Percentiles rank a stretch among this genome's conserved stretches.
Evolutionary conservation across 2,113 vertebrate genomes (phyloP).

Genomic region (Phrynocephalus versicolor): DNA sequence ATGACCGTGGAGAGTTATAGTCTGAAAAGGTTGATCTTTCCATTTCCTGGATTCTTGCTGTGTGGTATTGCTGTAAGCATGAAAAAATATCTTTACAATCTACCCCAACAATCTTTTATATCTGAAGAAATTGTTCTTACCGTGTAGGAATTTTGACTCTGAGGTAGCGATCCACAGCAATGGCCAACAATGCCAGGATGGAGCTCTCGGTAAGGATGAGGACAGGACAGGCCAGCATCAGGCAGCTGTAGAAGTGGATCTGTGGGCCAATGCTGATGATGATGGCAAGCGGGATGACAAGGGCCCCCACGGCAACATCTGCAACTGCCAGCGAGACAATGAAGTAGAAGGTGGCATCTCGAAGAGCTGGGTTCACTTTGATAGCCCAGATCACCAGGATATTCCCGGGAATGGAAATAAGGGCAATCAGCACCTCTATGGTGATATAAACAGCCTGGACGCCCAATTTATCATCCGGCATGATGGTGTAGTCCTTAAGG

Average conservation of each 20-base stretch:
- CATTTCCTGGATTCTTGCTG: no score
- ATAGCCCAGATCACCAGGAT: conserved; percentile 98
- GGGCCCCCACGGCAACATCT: conserved; percentile 92
- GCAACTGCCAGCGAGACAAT: conserved; percentile 94
- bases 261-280: conserved; percentile 87
- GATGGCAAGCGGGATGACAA: conserved; percentile 94
- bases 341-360: conserved; percentile 95
- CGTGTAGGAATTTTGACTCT: conserved; percentile 95
- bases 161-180: conserved; percentile 95
- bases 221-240: conserved; percentile 89
- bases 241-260: conserved; percentile 91
- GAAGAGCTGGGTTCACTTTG: conserved; percentile 88
- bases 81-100: not conserved
- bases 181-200: conserved; percentile 94
- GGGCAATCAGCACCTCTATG: conserved; percentile 90
- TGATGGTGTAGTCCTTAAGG: conserved; percentile 49
- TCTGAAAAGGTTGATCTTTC: no score
- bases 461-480: conserved; percentile 76
- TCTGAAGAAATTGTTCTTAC: conserved; percentile 71
- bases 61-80: no score
- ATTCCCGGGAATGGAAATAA: conserved; percentile 92
- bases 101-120: not conserved
- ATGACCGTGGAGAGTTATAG: no score
- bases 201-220: conserved; percentile 98
- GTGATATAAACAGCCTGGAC: conserved; percentile 87